phyloP scores from a whole-genome alignment of 2,888 invertebrate genomes.

The Drosophila robusta region DNA sequence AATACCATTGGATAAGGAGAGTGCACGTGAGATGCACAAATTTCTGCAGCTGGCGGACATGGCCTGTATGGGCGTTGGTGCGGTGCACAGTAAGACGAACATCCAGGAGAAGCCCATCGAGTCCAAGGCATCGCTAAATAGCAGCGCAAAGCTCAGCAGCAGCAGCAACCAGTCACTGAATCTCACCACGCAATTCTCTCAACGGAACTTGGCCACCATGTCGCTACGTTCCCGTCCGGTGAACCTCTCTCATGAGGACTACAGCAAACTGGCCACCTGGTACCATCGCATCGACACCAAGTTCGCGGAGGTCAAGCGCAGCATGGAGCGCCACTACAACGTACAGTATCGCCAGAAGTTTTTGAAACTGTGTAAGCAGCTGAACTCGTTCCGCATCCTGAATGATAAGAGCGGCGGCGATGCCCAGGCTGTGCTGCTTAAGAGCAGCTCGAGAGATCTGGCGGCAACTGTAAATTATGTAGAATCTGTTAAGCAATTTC shows the following conservation, averaged over 20 bases:
- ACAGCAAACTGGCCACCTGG: conserved; percentile 62
- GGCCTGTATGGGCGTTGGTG: conserved; percentile 38
- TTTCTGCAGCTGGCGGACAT: conserved; percentile 64
- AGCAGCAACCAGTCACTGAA: background rate
- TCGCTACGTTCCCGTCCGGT: conserved; percentile 6
- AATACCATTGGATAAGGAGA: conserved; percentile 43
- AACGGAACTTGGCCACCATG: background rate
- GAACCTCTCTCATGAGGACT: conserved; percentile 47
- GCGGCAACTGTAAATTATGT: conserved; percentile 32
- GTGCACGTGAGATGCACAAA: conserved; percentile 43
- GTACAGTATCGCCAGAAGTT: conserved; percentile 50
- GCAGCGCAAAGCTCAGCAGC: background rate
- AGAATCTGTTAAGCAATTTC: conserved; percentile 46
- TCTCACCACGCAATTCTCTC: background rate
- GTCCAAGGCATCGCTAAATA: background rate
- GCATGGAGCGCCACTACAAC: conserved; percentile 61
- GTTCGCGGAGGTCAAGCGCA: conserved; percentile 42
- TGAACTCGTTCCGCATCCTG: conserved; percentile 17
- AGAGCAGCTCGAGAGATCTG: conserved; percentile 17
- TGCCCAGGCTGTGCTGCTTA: conserved; percentile 10
- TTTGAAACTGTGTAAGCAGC: conserved; percentile 47
- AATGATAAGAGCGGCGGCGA: conserved; percentile 55
- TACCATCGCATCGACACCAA: conserved; percentile 65
- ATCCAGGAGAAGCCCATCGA: background rate
- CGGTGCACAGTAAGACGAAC: background rate